Percentiles rank a stretch among this genome's conserved stretches.
phyloP scores from a whole-genome alignment of 2,113 vertebrate genomes.

The Corvus moneduloides region DNA sequence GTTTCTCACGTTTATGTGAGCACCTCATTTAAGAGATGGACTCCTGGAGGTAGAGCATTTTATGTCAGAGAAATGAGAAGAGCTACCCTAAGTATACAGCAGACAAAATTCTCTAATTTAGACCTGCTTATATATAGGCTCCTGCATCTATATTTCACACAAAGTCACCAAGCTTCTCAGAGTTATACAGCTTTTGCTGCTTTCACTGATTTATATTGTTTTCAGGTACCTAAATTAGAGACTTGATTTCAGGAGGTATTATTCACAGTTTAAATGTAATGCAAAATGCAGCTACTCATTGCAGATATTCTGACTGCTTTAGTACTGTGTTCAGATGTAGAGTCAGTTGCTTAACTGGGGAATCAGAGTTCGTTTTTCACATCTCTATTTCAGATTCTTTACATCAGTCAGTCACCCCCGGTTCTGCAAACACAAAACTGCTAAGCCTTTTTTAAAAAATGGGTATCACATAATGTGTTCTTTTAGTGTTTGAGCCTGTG shows the following conservation, averaged over 20 bases:
- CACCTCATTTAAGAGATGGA: neutral
- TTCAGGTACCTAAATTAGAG: slow-evolving; percentile 1
- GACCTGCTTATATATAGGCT: neutral
- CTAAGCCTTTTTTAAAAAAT: neutral
- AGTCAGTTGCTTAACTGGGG: neutral
- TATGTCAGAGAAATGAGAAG: neutral
- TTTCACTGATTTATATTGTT: neutral
- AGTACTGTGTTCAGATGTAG: neutral
- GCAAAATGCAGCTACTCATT: neutral
- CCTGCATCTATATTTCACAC: neutral
- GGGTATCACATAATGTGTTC: slow-evolving; percentile 35
- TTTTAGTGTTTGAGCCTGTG: slow-evolving; percentile 39
- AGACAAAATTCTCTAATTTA: neutral
- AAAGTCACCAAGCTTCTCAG: neutral
- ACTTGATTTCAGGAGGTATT: neutral
- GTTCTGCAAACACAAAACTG: neutral
- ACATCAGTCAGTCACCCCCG: neutral
- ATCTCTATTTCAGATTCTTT: neutral
- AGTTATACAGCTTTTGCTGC: neutral
- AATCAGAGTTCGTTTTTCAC: neutral
- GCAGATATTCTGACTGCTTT: neutral
- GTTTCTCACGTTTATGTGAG: neutral
- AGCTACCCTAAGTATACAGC: neutral
- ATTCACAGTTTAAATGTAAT: slow-evolving; percentile 2
- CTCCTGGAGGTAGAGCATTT: neutral